Conservation (phyloP, 2,888 invertebrate species). For the Perdita meconis region DNA sequence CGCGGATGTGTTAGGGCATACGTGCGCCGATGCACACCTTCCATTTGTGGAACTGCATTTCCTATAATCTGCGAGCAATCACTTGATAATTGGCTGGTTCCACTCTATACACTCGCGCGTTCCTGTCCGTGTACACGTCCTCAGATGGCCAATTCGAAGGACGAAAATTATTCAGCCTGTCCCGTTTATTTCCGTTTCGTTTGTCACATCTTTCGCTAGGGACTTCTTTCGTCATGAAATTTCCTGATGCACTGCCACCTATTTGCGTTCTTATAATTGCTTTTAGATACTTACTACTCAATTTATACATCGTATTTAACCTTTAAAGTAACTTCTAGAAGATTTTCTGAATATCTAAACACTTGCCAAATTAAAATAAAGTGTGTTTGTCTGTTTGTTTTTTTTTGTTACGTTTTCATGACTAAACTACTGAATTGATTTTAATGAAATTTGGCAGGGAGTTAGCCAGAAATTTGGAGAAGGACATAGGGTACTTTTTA, state of each 20-base stretch:
- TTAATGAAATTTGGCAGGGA: no score
- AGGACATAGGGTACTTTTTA: no score
- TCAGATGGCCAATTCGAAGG: slow-evolving; percentile 62
- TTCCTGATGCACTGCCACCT: not conserved
- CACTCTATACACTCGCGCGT: slow-evolving; percentile 19
- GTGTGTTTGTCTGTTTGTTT: no score
- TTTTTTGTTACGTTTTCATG: no score
- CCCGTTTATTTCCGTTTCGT: slow-evolving; percentile 49
- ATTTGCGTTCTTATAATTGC: not conserved
- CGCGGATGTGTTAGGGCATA: slow-evolving; percentile 46
- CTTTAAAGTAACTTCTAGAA: no score
- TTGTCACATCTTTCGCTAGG: slow-evolving; percentile 16
- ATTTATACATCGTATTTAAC: no score
- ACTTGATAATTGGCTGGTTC: slow-evolving; percentile 74
- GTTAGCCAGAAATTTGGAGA: no score
- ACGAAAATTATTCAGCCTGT: slow-evolving; percentile 59
- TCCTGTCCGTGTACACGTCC: slow-evolving; percentile 54
- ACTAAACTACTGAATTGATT: no score
- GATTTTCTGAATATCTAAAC: no score
- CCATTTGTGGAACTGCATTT: slow-evolving; percentile 76
- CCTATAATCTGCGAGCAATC: slow-evolving; percentile 80
- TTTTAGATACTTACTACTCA: not conserved
- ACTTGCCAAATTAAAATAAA: no score
- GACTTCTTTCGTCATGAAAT: not conserved
- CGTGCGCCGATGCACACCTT: slow-evolving; percentile 63